A percentile compares a stretch with the other conserved stretches of the same genome.
phyloP scores from a whole-genome alignment of 2,797 vertebrate species.

The Pagetopsis macropterus region DNA sequence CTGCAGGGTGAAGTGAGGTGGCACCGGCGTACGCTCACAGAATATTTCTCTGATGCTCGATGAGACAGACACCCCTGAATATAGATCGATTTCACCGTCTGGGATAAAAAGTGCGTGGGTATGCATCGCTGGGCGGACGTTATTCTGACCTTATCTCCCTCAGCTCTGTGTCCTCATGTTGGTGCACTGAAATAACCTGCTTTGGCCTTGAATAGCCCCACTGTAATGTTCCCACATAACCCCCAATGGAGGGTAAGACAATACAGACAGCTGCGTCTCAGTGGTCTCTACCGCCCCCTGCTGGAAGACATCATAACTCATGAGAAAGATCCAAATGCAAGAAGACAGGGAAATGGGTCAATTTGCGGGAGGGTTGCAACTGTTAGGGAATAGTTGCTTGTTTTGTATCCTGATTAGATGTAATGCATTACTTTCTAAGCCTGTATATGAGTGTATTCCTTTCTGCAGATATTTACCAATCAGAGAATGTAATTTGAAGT shows the following conservation, averaged over 20 bases:
- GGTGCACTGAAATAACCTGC: conserved; percentile 64
- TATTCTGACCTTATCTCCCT: conserved; percentile 36
- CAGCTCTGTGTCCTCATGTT: conserved; percentile 37
- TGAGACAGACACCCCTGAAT: conserved; percentile 9
- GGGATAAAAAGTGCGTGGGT: conserved; percentile 13
- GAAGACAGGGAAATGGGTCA: conserved; percentile 4
- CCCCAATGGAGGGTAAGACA: conserved; percentile 46
- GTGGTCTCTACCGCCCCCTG: conserved; percentile 68
- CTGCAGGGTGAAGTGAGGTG: conserved; percentile 27
- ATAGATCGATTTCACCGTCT: conserved; percentile 28
- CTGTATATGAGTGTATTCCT: background rate
- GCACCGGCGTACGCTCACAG: background rate
- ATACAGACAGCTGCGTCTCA: background rate
- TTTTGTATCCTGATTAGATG: too few species aligned
- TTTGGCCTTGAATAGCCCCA: conserved; percentile 72
- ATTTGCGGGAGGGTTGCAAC: too few species aligned
- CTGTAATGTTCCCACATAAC: conserved; percentile 63
- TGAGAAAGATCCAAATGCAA: conserved; percentile 15
- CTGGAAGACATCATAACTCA: conserved; percentile 20
- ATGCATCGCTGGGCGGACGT: background rate
- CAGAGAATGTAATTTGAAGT: conserved; percentile 18
- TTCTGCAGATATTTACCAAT: background rate
- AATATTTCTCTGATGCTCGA: background rate
- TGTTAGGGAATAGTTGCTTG: too few species aligned
- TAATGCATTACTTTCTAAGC: too few species aligned